Base-by-base conservation (phyloP, 1,140 invertebrate species). In the Antheraea mylitta region DNA sequence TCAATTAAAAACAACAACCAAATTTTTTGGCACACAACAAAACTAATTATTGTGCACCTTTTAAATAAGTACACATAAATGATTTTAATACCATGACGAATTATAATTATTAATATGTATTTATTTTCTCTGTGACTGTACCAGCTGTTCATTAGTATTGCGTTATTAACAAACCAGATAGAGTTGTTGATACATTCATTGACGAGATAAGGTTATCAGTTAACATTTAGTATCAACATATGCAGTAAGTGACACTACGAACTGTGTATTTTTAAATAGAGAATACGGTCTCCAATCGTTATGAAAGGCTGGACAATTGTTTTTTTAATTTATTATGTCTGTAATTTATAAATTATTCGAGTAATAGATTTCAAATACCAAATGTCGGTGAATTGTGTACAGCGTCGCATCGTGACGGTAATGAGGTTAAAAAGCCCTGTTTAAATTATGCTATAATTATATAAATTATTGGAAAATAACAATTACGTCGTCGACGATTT, bases 81-180 rank as follows among this genome's bases (percentile, higher is more conserved):
- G 22, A 30, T 30, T 42, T 42, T 42, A 42, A 4, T 42, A 42
- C 38, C 38, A 16, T 53, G 45, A 16, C 45, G 45, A 53, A 6
- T 42, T 42, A 42, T 42, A 30, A 42, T 53, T 53, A 53, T 53
- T 22, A 61, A 61, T 9, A 61, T 16, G 22, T 36, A 11, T 64
- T 42, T 42, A 5, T 64, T 67, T 68, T 69, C 67, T 67, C 30
- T 18, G 4, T 53, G 63, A 73, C 64, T 64, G 77, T 80, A 81
- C 76, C 67, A 69, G 19, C 62, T 65, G 63, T 67, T 76, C 68
- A 73, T 78, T 78, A 73, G 73, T 76, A 77, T 77, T 78, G 75
- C 68, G 76, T 77, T 77, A 78, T 76, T 74, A 80, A 86, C 77
- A 82, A 80, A 79, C 73, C 76, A 83, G 84, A 86, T 86, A 85